Conservation (phyloP, 2,797 vertebrate species). For the Threskiornis aethiopicus region DNA sequence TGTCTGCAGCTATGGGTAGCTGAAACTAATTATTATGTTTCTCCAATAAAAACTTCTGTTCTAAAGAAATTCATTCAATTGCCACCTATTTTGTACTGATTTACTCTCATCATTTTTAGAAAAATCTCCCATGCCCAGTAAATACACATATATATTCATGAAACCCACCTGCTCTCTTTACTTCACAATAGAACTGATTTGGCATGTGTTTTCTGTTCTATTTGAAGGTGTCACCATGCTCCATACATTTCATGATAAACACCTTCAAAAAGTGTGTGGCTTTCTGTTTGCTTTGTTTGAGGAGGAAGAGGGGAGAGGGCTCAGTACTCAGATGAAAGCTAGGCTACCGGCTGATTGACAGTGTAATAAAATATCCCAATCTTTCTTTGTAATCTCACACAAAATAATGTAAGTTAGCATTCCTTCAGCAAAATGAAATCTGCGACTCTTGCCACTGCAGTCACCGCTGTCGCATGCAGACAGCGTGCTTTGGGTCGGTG, state of each 20-base stretch:
- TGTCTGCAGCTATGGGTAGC: not conserved
- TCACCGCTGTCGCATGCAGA: not conserved
- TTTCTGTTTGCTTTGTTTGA: slow-evolving; percentile 30
- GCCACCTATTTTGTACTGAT: slow-evolving; percentile 20
- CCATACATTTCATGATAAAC: slow-evolving; percentile 13
- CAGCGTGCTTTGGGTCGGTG: not conserved
- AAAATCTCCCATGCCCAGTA: not conserved
- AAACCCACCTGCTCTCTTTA: slow-evolving; percentile 55
- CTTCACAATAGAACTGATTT: slow-evolving; percentile 60
- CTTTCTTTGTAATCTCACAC: slow-evolving; percentile 50
- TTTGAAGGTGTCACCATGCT: not conserved
- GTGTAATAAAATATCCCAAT: slow-evolving; percentile 56
- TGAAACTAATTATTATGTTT: slow-evolving; percentile 36
- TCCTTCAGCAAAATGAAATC: slow-evolving; percentile 11
- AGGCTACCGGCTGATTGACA: slow-evolving; percentile 37
- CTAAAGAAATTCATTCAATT: slow-evolving; percentile 38
- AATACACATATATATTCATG: slow-evolving; percentile 43
- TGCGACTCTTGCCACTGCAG: not conserved
- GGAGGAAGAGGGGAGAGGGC: not conserved
- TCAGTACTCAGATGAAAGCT: not conserved
- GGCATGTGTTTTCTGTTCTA: not conserved
- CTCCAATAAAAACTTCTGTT: slow-evolving; percentile 54
- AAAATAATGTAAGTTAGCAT: not conserved
- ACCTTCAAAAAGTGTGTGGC: not conserved
- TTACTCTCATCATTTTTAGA: slow-evolving; percentile 6